Evolutionary conservation across 2,888 invertebrate species (phyloP), one percentile per base, ranked within the genome.

Genomic region (Apamea monoglypha): DNA sequence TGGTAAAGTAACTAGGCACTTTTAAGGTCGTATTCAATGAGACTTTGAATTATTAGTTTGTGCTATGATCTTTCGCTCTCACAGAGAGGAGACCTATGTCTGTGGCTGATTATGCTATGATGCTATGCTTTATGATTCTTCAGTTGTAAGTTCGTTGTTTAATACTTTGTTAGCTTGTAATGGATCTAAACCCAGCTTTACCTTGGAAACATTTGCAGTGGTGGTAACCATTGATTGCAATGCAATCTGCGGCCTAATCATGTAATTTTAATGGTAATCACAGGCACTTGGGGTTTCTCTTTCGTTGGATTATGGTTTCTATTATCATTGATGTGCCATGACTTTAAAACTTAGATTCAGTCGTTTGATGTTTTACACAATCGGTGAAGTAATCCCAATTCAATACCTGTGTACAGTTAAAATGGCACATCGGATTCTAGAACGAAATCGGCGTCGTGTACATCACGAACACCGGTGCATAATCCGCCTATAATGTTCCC

Each of bases 221-320:
- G 64, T 83, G 59, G 66, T 67, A 77, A 68, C 74, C 79, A 80
- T 85, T 85, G 80, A 87, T 80, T 83, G 74, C 80, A 72, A 69
- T 69, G 80, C 81, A 81, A 78, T 78, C 74, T 80, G 74, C 53
- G 67, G 74, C 75, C 75, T 66, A 79, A 87, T 86, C 84, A 69
- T 86, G 76, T 77, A 79, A 81, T 81, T 76, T 86, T 81, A 81
- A 86, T 76, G 76, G 83, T 86, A 88, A 86, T 87, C 86, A 75
- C 44, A 56, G 78, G 61, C 73, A 77, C 66, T 87, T 79, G 70
- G 66, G 71, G 50, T 82, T 87, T 83, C 76, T 85, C 78, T 85
- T 74, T 64, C 73, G 44, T 76, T 70, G 70, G 61, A 70, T 81
- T 72, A 73, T 75, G 75, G 74, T 73, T 76, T 63, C 75, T 67